Evolutionary conservation across 2,113 vertebrate species (phyloP).

Genomic region (Lanius ludovicianus): DNA sequence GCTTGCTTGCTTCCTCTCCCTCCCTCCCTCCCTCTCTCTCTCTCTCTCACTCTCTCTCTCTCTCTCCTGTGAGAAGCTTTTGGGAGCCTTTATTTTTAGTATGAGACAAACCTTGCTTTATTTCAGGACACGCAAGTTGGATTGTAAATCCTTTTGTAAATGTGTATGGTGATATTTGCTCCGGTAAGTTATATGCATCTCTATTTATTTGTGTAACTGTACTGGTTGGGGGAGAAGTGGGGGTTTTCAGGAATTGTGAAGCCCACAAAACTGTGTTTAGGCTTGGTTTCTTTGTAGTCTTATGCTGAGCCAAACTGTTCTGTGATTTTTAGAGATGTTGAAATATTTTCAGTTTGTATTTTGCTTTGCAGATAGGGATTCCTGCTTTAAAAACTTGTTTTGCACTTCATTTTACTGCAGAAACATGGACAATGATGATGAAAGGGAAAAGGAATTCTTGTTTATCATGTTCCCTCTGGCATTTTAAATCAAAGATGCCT

Average conservation of each 20-base stretch:
- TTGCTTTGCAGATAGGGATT: conserved; percentile 36
- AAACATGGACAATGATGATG: not conserved
- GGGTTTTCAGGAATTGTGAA: not conserved
- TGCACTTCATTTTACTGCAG: conserved; percentile 63
- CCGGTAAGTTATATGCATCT: conserved; percentile 82
- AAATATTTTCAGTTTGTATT: conserved; percentile 13
- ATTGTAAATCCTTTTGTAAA: conserved; percentile 87
- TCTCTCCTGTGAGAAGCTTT: conserved; percentile 67
- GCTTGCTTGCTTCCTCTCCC: conserved; percentile 44
- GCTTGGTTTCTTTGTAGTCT: conserved; percentile 45
- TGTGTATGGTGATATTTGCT: conserved; percentile 97
- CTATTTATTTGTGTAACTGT: conserved; percentile 3
- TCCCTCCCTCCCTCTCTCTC: not conserved
- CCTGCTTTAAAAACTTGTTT: conserved; percentile 71
- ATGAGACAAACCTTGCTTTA: conserved; percentile 80
- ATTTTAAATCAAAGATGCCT: not conserved
- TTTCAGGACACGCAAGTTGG: conserved; percentile 81
- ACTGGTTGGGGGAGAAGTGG: not conserved
- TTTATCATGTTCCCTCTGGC: not conserved
- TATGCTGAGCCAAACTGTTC: conserved; percentile 27
- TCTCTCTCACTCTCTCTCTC: conserved; percentile 23
- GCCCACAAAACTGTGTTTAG: conserved; percentile 32
- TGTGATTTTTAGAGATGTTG: not conserved
- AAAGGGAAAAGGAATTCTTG: not conserved
- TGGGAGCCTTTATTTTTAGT: conserved; percentile 78